These are phyloP conservation scores for Pogona vitticeps DNA, from an alignment of 2,113 vertebrate genomes.

Conservation along the genomic window DNA sequence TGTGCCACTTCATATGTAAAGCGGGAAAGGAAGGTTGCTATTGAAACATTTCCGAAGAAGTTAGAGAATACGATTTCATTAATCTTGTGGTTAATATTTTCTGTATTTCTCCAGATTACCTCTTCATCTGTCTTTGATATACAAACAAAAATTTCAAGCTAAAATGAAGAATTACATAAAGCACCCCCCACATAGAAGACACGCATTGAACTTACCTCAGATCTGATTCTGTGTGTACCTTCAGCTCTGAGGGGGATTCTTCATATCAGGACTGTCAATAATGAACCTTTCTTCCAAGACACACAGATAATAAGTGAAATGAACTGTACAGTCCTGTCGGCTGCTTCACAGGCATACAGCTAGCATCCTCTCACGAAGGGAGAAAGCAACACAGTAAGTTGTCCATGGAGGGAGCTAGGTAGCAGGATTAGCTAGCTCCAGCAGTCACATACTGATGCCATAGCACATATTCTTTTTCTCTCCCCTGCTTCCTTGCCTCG, in stretches of 20 bases:
- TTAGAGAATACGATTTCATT: slow-evolving; percentile 43
- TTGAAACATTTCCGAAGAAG: slow-evolving; percentile 43
- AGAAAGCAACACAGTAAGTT: slow-evolving; percentile 71
- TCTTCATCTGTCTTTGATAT: neutral
- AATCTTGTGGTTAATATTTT: neutral
- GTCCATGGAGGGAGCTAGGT: slow-evolving; percentile 61
- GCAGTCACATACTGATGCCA: slow-evolving; percentile 61
- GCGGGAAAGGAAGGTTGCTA: slow-evolving; percentile 12
- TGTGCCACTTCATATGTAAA: slow-evolving; percentile 43
- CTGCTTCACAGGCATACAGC: slow-evolving; percentile 57
- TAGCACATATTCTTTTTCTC: slow-evolving; percentile 18
- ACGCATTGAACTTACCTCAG: slow-evolving; percentile 74
- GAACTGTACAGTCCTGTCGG: slow-evolving; percentile 66
- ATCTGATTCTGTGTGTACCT: slow-evolving; percentile 50
- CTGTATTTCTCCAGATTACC: neutral
- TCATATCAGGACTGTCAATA: slow-evolving; percentile 30
- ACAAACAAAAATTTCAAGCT: neutral
- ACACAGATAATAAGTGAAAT: slow-evolving; percentile 59
- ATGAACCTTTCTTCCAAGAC: slow-evolving; percentile 46
- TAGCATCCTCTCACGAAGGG: slow-evolving; percentile 64
- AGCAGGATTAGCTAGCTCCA: slow-evolving; percentile 51
- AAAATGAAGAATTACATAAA: neutral
- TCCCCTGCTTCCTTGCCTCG: slow-evolving; percentile 47
- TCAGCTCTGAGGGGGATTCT: slow-evolving; percentile 34
- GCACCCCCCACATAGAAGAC: slow-evolving; percentile 2